Base-by-base conservation (phyloP, 2,797 vertebrate genomes). In the Champsocephalus esox region DNA sequence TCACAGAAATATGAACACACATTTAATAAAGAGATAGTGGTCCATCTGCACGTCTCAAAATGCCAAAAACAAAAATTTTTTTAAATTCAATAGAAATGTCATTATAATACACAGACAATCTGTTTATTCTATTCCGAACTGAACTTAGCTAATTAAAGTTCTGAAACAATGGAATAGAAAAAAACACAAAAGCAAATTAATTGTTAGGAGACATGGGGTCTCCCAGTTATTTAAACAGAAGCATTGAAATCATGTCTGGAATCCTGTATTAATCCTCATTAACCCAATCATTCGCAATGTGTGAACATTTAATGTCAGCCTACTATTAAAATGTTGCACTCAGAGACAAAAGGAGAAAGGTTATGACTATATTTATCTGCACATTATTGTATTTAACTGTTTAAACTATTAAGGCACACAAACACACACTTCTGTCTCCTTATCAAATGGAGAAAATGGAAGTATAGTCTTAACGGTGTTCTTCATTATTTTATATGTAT, bases 91-190 rank as follows among this genome's bases (percentile, higher is more conserved):
- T 50, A 43, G 19, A 73, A 79, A 49, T 80, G 64, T 77, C 81
- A 80, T 85, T 87, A 87, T 84, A 71, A 87, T 84, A 67, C 45
- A 68, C 57, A 52, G 60, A 28, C 79, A 80, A 78, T 74, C 60
- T 74, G 44, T 77, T 78, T 71, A 62, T 65, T 72, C 75, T 68
- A 77, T 80, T 84, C 80, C 80, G 71, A 0, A 73, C 32, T 79
- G 87, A 85, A 82, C 75, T 2, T 5, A 0, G 73, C 72, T 71
- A 83, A 89, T 90, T 88, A 80, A 84, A 85, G 83, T 81, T 87
- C 54, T 75, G 77, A 85, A 87, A 88, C 75, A 82, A 77, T 68
- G 57, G 19, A 24, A 67, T 69, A 73, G 62, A 70, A 19, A 56
- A 65, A 70, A 19, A 56, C 11, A 48, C 13, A 56, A 50, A 34